These are phyloP conservation scores for Nibea coibor DNA, from an alignment of 2,113 vertebrate species.

Conservation along the genomic window DNA sequence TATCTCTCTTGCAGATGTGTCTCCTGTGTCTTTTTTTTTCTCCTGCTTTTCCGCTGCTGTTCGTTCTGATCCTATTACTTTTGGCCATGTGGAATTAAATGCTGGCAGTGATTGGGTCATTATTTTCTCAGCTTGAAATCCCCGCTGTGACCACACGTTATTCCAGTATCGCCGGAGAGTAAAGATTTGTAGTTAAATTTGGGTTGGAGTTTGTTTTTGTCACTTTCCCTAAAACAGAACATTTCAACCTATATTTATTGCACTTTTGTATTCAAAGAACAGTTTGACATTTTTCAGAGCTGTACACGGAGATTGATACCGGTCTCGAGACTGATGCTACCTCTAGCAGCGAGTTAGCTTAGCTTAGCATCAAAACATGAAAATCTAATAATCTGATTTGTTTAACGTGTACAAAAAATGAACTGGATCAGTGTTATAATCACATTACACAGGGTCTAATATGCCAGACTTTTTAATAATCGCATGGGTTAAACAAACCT, in stretches of 20 bases:
- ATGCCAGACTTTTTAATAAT: neutral
- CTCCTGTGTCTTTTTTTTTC: slow-evolving; percentile 23
- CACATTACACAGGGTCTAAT: too few species aligned
- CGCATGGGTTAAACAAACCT: neutral
- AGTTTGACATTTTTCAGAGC: neutral
- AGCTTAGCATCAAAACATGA: neutral
- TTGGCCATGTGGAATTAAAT: slow-evolving; percentile 66
- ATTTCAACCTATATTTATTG: neutral
- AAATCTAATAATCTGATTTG: too few species aligned
- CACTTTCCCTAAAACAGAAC: neutral
- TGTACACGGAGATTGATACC: neutral
- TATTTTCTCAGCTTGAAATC: slow-evolving; percentile 57
- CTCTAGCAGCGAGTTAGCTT: neutral
- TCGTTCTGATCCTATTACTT: slow-evolving; percentile 55
- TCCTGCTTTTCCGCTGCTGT: slow-evolving; percentile 40
- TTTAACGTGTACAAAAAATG: neutral
- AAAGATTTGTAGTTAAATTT: slow-evolving; percentile 25
- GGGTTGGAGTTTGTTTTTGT: neutral
- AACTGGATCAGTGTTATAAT: neutral
- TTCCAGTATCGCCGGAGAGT: slow-evolving; percentile 10
- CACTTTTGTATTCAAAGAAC: neutral
- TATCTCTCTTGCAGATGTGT: slow-evolving; percentile 40
- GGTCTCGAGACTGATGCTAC: neutral
- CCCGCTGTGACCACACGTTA: slow-evolving; percentile 61
- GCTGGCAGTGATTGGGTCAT: slow-evolving; percentile 40